phyloP scores from a whole-genome alignment of 2,797 vertebrate genomes.

The Orestias chungarensis region DNA sequence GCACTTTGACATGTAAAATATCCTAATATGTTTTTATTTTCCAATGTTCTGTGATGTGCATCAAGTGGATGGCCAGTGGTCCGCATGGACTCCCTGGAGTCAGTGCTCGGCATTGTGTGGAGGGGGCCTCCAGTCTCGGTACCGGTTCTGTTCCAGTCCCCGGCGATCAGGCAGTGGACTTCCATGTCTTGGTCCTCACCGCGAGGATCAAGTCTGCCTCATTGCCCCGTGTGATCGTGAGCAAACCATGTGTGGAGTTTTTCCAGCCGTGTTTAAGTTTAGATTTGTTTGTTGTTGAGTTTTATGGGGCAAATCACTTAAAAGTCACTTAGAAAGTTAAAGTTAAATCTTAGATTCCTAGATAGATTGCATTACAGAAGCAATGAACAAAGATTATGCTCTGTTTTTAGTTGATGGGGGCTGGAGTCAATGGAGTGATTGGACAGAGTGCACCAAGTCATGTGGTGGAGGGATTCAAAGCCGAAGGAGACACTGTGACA shows the following conservation, averaged over 20 bases:
- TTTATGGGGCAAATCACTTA: background rate
- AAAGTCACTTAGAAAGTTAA: too few species aligned
- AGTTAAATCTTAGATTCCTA: too few species aligned
- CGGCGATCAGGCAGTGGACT: slow-evolving; percentile 64
- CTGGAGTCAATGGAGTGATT: slow-evolving; percentile 85
- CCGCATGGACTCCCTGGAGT: slow-evolving; percentile 88
- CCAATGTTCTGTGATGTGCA: background rate
- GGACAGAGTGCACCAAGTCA: slow-evolving; percentile 86
- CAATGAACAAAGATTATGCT: too few species aligned
- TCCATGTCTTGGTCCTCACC: slow-evolving; percentile 81
- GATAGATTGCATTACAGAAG: too few species aligned
- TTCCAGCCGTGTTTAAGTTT: background rate
- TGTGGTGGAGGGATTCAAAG: slow-evolving; percentile 86
- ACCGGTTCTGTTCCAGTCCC: slow-evolving; percentile 83
- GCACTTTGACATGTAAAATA: background rate
- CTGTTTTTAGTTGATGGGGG: slow-evolving; percentile 76
- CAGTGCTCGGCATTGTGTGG: slow-evolving; percentile 84
- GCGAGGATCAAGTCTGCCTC: slow-evolving; percentile 83
- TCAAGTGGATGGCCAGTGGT: slow-evolving; percentile 81
- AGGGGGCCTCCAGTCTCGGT: slow-evolving; percentile 80
- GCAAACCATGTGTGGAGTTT: slow-evolving; percentile 36
- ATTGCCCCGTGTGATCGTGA: slow-evolving; percentile 77
- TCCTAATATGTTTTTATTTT: background rate
- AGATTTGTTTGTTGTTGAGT: background rate
- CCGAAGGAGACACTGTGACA: slow-evolving; percentile 82